Evolutionary conservation across 2,888 invertebrate species (phyloP), one percentile per base, ranked within the genome.

Genomic region (Troides oblongomaculatus): DNA sequence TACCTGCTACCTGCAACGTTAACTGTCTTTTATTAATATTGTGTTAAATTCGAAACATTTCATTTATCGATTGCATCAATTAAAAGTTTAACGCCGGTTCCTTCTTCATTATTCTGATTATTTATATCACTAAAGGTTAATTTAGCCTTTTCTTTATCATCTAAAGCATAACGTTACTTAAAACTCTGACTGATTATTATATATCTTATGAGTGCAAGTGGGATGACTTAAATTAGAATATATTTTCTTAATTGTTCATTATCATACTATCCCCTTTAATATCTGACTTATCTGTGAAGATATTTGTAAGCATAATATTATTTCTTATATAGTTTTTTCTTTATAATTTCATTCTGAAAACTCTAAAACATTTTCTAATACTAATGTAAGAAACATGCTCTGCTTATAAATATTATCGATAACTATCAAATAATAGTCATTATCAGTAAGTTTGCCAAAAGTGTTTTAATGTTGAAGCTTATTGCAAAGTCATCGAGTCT

Each of bases 401-500:
- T 17, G 14, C 18, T 50, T 12, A 39, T 39, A 14, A 14, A 50
- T 50, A 17, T 5, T 50, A 17, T 50, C 18, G 50, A 50, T 50
- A 14, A 10, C 5, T 12, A 50, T 14, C 18, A 50, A 50, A 50
- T 50, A 17, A 17, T 17, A 50, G 50, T 50, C 18, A 50, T 50
- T 18, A 50, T 50, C 50, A 18, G 50, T 50, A 14, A 14, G 17
- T 50, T 50, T 14, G 50, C 50, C 18, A 50, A 39, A 39, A 50
- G 50, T 50, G 0, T 50, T 1, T 50, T 14, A 14, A 46, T 46
- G 14, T 14, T 50, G 18, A 66, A 59, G 4, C 73, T 71, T 78
- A 79, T 78, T 77, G 78, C 71, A 23, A 56, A 60, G 65, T 67
- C 43, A 58, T 58, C 69, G 59, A 72, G 70, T 78, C 77, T 83